Base-by-base conservation (phyloP, 2,113 vertebrate species). In the Eupsittula cactorum region DNA sequence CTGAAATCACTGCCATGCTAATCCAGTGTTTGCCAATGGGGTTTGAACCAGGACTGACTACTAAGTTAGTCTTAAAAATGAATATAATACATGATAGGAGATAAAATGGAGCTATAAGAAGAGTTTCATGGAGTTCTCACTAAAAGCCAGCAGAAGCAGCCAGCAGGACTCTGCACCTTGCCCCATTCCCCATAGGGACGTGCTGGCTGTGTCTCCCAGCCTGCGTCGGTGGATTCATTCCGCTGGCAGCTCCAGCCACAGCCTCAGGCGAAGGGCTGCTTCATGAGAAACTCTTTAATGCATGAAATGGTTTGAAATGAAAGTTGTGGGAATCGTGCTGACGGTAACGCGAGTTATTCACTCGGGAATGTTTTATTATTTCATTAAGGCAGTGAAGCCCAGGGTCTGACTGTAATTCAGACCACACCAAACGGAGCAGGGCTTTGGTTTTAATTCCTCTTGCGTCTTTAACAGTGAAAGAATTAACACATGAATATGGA, bases 271-370 rank as follows among this genome's bases (percentile, higher is more conserved):
- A 35, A 31, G 21, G 74, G 57, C 67, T 74, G 91, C 91, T 89
- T 70, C 82, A 18, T 29, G 82, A 89, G 81, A 89, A 91, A 86
- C 53, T 27, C 53, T 6, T 35, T 59, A 55, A 46, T 7, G 88
- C 68, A n/a, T 8, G 1, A 82, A 87, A 20, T 5, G 6, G 78
- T 65, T 49, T 59, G 77, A 91, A 94, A 83, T 14, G 60, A 46
- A 96, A 95, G 81, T 31, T 88, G 86, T 59, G 92, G 93, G 76
- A 88, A 80, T 3, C 10, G 82, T 1, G 35, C 95, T 93, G 87
- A 95, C 2, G 60, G 85, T 70, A 86, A 88, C 1, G 11, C 27
- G 2, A 74, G 79, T 71, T 59, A 41, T 42, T 93, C 37, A 29
- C 86, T 77, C 10, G 2, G 80, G 73, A 90, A 52, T 10, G 39